Conservation (phyloP, 2,888 invertebrate species). For the Pterostichus madidus region DNA sequence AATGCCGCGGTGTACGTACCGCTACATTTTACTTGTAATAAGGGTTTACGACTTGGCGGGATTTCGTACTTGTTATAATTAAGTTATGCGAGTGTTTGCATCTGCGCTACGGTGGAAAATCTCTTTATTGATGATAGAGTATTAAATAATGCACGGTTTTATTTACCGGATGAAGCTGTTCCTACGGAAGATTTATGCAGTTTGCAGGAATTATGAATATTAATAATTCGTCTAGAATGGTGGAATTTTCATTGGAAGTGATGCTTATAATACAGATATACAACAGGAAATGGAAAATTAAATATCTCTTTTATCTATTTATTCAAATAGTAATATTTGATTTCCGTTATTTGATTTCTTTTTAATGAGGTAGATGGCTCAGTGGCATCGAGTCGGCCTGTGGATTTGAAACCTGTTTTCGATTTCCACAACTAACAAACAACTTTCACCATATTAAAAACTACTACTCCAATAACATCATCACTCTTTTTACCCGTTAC, state of each 20-base stretch:
- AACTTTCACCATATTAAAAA: too few species aligned
- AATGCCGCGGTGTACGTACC: conserved; percentile 43
- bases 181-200: conserved; percentile 26
- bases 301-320: too few species aligned
- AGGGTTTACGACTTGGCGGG: conserved; percentile 47
- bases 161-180: conserved; percentile 17
- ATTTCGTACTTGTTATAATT: conserved; percentile 37
- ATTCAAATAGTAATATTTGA: too few species aligned
- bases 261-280: too few species aligned
- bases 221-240: neutral
- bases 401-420: too few species aligned
- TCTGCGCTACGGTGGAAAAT: conserved; percentile 31
- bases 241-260: neutral
- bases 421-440: too few species aligned
- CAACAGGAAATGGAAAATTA: too few species aligned
- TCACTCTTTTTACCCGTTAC: too few species aligned
- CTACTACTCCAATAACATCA: too few species aligned
- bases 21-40: conserved; percentile 60
- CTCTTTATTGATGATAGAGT: conserved; percentile 42
- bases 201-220: conserved; percentile 14
- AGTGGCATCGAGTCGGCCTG: too few species aligned
- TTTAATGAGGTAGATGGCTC: too few species aligned
- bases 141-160: conserved; percentile 45
- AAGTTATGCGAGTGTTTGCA: conserved; percentile 30
- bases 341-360: too few species aligned